Evolutionary conservation across 2,113 vertebrate genomes (phyloP), one percentile per base, ranked within the genome.

Genomic region (Todiramphus saurophagus): DNA sequence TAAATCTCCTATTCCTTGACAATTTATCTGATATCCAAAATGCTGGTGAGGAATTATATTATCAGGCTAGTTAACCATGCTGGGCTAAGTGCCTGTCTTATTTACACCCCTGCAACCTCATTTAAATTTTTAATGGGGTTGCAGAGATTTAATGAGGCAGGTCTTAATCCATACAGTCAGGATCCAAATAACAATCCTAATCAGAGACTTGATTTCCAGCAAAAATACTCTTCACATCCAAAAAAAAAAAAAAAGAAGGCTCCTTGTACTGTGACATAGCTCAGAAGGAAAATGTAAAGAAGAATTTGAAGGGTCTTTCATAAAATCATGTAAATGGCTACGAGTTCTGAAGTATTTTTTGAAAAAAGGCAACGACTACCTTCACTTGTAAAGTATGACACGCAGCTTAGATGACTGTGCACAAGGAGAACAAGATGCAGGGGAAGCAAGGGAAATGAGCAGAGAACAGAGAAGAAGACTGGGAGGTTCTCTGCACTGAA

Each of bases 61-160:
- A 89, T 25, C 79, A 81, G 39, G 30, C 80, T 84, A 73, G 66
- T 91, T 96, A 94, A 46, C 62, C 79, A 82, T 48, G 53, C 69
- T 91, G 62, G 80, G 76, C 70, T 95, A 94, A 95, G 23, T 63
- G 70, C 50, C 66, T 17, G 31, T 73, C 95, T 93, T 93, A 87
- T 92, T 96, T 85, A 96, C 77, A 91, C 20, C 74, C 69, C 89
- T 92, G 58, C 83, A 85, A 73, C 50, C 67, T 80, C 86, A 95
- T 94, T 89, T 95, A 79, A 94, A 62, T 72, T 93, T 95, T 93
- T 89, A 93, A 96, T 91, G 35, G 68, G 27, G 74, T 43, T 92
- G 72, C 74, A 94, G 89, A 82, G 83, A 83, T 75, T 77, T 89
- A 97, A 89, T 78, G 63, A 97, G 74, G 35, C 73, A 94, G 39